Evolutionary conservation across 2,113 vertebrate species (phyloP), one percentile per base, ranked within the genome.

Genomic region (Laticauda colubrina): DNA sequence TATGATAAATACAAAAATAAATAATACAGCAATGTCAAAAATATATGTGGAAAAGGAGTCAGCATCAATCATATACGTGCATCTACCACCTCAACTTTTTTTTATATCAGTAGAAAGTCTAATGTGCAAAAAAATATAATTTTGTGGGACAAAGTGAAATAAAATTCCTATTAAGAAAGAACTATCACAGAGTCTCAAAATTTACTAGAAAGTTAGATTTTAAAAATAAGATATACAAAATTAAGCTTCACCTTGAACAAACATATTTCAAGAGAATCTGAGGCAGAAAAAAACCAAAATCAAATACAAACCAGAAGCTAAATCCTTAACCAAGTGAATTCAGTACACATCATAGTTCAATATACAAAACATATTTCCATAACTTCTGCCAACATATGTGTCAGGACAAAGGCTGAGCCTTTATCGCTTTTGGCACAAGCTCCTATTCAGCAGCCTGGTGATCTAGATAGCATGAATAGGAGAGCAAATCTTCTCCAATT

Each of bases 21-120:
- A 69, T 69, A 69, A 85, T 55, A 91, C 91, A 90, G 91, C 48
- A 64, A 15, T 89, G 89, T 94, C 92, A 95, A 64, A 94, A 94
- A 81, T 81, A 21, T 39, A 21, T 81, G 18, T 81, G 43, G 34
- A 81, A 10, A 81, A 21, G 18, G 34, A 39, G 7, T 43, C 9
- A 18, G 18, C 75, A 21, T 81, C 34, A 81, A 43, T 81, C 34
- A 21, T 9, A 3, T 39, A 81, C 18, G 18, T 69, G 29, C 14
- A 69, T n/a, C n/a, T 69, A n/a, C 12, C 64, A 34, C 14, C 64
- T 15, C 15, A 5, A 69, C 29, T 81, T 81, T 43, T 81, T 81
- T 81, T 10, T 21, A 7, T 18, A 43, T 3, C 75, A 43, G 7
- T 34, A 81, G 34, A 81, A 81, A 21, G 20, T 39, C 95, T 93